Evolutionary conservation across 2,888 invertebrate genomes (phyloP), one percentile per base, ranked within the genome.

Genomic region (Pristionchus maxplancki): DNA sequence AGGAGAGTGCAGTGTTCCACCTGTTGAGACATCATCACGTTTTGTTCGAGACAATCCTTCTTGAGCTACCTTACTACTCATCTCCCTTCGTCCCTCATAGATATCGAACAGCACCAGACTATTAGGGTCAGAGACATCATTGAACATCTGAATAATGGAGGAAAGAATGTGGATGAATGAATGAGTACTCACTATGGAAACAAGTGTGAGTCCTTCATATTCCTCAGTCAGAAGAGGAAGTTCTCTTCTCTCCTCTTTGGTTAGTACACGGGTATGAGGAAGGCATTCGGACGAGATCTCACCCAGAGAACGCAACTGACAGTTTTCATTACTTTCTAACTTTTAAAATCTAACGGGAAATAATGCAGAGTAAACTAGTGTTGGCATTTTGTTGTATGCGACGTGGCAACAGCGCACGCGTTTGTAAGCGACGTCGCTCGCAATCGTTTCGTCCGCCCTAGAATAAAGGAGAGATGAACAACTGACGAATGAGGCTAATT

Each of bases 31-130:
- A 64, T n/a, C n/a, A n/a, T n/a, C n/a, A n/a, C n/a, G n/a, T n/a
- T n/a, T n/a, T n/a, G n/a, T n/a, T n/a, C n/a, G n/a, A n/a, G n/a
- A n/a, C n/a, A n/a, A n/a, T n/a, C n/a, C n/a, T n/a, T n/a, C n/a
- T n/a, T 48, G 1, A 50, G 1, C 0, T 34, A 87, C 86, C n/a
- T 87, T 28, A 20, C 71, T 71, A 50, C 71, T 87, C 86, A 87
- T 87, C 34, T 87, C 86, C 31, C 86, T n/a, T 50, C 86, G n/a
- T 50, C 86, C 67, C 71, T 87, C 86, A 50, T 87, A 87, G 34
- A 87, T 71, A 71, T 87, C 86, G 34, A 71, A 87, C 9, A 87
- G n/a, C 0, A 71, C 48, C 20, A 87, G 86, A 50, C 17, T 20
- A 50, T 48, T 50, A 1, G 86, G 34, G 11, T 44, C 48, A 5